phyloP scores from a whole-genome alignment of 2,113 vertebrate species.

The Dinomys branickii region DNA sequence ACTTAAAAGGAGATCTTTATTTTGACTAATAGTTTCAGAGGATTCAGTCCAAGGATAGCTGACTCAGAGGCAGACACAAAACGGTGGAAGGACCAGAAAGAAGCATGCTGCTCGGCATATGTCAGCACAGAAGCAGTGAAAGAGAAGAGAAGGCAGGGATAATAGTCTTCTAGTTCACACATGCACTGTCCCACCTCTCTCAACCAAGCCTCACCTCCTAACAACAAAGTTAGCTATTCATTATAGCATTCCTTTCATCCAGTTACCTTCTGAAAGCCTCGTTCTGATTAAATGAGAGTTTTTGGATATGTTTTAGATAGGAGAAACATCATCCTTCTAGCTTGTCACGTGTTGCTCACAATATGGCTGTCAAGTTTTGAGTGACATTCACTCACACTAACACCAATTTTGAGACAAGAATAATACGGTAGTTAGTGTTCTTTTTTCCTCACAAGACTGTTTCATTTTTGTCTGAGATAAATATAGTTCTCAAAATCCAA shows the following conservation, averaged over 20 bases:
- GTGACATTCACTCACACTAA: neutral
- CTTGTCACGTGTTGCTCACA: neutral
- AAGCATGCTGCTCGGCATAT: neutral
- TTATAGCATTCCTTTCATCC: neutral
- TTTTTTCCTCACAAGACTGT: neutral
- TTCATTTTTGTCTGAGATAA: neutral
- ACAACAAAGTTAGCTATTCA: neutral
- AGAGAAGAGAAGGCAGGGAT: too few relatives aligned
- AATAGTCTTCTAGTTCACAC: neutral
- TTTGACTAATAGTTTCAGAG: neutral
- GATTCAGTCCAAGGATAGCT: neutral
- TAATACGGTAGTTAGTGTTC: neutral
- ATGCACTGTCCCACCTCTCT: neutral
- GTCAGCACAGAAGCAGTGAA: neutral
- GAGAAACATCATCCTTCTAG: neutral
- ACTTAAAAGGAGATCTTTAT: neutral
- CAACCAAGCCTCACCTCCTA: neutral
- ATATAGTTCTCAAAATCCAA: neutral
- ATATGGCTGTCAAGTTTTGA: neutral
- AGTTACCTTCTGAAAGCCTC: neutral
- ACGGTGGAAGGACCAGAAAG: too few relatives aligned
- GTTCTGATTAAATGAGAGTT: neutral
- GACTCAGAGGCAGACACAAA: neutral
- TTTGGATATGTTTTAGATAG: neutral
- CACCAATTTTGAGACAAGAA: neutral